These are phyloP conservation scores for Dermolepida albohirtum DNA, from an alignment of 2,888 invertebrate genomes.

Conservation along the genomic window DNA sequence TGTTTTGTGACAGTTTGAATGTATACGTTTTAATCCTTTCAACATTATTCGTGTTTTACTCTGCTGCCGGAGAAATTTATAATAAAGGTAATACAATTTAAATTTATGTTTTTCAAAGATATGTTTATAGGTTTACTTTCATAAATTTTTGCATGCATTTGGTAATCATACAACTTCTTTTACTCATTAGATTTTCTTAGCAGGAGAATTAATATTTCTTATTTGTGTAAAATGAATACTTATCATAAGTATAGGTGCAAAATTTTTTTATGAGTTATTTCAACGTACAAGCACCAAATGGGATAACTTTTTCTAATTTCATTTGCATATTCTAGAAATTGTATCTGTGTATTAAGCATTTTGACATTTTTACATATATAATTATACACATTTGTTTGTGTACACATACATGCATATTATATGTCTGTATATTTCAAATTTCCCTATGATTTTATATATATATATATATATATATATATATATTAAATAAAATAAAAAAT, in stretches of 20 bases:
- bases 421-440: too few relatives aligned
- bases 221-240: neutral
- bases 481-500: too few relatives aligned
- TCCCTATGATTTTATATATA: too few relatives aligned
- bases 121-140: neutral
- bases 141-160: conserved; percentile 12
- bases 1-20: conserved; percentile 54
- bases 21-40: conserved; percentile 54
- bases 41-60: conserved; percentile 27
- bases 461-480: too few relatives aligned
- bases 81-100: conserved; percentile 17
- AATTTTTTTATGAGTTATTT: neutral
- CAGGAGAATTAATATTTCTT: conserved; percentile 10
- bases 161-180: conserved; percentile 27
- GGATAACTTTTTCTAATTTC: too few relatives aligned
- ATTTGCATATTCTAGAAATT: too few relatives aligned
- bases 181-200: conserved; percentile 20
- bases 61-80: conserved; percentile 25
- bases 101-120: neutral
- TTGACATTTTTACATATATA: too few relatives aligned
- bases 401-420: too few relatives aligned
- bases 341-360: too few relatives aligned
- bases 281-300: neutral
- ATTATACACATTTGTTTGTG: too few relatives aligned
- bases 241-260: neutral